Evolutionary conservation across 2,113 vertebrate species (phyloP), one percentile per base, ranked within the genome.

Genomic region (Protomyctophum bolini): DNA sequence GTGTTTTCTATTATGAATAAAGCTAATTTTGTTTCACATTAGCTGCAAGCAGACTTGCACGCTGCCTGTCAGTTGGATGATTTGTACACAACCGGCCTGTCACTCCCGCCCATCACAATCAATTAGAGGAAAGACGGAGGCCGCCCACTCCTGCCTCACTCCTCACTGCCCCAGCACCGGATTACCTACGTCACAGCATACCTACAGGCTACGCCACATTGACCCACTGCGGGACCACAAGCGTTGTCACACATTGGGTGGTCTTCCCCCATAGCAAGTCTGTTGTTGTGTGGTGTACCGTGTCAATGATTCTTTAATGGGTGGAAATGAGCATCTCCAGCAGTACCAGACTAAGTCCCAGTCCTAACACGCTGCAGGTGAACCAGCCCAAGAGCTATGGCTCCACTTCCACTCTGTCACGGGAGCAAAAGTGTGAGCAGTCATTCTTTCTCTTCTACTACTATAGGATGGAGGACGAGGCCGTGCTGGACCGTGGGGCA

Each of bases 401-500:
- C 75, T 93, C 96, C 0, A 92, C 33, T 41, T 41, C 33, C 33
- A 4, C 90, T 63, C 81, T 92, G 91, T 96, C 95, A 0, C 91
- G 97, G 82, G 94, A 96, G 91, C 96, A 98, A 84, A 97, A 94
- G 91, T 96, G 96, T 97, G 95, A 98, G 90, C 95, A 95, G 91
- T 98, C 97, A 93, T 98, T 98, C 84, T 98, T 98, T 94, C 94
- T 98, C 84, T 98, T 97, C 86, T 99, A 98, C 94, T 96, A 98
- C 93, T 98, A 97, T 88, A 99, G 97, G 94, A 96, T 99, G 97
- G 97, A 99, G 92, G 97, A 99, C 86, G 97, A 99, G 93, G 97
- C 97, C 15, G 97, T 99, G 81, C 83, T 99, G 95, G 97, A 99
- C 93, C 94, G 96, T 82, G 97, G 97, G 80, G 97, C 97, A 45